Percentiles rank a stretch among this genome's conserved stretches.
Evolutionary conservation across 2,888 invertebrate genomes (phyloP).

Genomic region (Hydropsyche betteni): DNA sequence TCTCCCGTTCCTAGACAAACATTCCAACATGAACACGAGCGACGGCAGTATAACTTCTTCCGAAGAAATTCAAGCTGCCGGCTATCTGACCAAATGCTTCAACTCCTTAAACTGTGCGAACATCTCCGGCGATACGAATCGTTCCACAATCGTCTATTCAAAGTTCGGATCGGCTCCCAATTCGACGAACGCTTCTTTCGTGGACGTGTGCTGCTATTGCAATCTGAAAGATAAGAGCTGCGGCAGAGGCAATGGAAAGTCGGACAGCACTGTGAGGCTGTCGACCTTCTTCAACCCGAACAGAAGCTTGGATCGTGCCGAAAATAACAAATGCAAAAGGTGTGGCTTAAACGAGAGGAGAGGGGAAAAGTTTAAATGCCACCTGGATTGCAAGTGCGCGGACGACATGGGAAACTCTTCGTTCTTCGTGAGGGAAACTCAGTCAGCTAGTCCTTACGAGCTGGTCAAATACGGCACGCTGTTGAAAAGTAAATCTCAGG

Average conservation of each 20-base stretch:
- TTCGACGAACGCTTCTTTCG: constrained; percentile 53
- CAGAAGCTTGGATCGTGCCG: constrained; percentile 39
- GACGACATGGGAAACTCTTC: constrained; percentile 54
- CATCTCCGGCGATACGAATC: constrained; percentile 55
- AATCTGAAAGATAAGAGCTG: constrained; percentile 51
- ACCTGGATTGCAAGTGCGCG: constrained; percentile 59
- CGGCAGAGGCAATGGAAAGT: constrained; percentile 34
- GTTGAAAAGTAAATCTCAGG: constrained; percentile 56
- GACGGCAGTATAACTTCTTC: constrained; percentile 51
- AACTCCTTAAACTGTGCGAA: constrained; percentile 62
- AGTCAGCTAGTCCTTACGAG: constrained; percentile 2
- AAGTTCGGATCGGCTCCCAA: constrained; percentile 55
- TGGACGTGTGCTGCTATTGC: constrained; percentile 56
- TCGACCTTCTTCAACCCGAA: constrained; percentile 46
- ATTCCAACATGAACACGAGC: constrained; percentile 43
- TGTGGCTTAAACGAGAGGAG: constrained; percentile 57
- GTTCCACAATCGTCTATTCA: constrained; percentile 61
- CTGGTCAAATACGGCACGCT: constrained; percentile 44
- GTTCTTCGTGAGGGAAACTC: constrained; percentile 56
- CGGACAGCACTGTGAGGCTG: constrained; percentile 37
- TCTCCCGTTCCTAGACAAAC: constrained; percentile 53
- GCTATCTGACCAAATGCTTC: constrained; percentile 58
- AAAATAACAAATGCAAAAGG: constrained; percentile 55
- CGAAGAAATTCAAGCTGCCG: constrained; percentile 53
- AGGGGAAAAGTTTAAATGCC: constrained; percentile 59